These are phyloP conservation scores for Linnaemya vulpina DNA, from an alignment of 2,888 invertebrate species.

Conservation along the genomic window DNA sequence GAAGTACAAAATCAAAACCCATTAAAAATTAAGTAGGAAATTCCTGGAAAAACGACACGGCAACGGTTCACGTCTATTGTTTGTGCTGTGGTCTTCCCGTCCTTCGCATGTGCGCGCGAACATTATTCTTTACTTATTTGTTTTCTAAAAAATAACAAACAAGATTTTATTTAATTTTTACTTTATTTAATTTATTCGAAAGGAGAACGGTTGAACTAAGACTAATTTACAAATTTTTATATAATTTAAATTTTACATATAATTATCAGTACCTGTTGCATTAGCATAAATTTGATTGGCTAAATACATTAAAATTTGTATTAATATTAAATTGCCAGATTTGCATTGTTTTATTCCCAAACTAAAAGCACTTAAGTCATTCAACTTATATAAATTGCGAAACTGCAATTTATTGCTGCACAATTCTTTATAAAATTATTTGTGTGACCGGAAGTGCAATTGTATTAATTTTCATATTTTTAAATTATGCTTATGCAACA, in stretches of 20 bases:
- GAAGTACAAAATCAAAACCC: too few species aligned
- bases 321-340: background rate
- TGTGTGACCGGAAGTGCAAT: constrained; percentile 6
- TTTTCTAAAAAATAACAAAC: too few species aligned
- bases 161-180: too few species aligned
- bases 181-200: too few species aligned
- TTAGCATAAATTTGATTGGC: constrained; percentile 5
- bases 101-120: too few species aligned
- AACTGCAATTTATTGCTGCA: constrained; percentile 2
- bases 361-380: background rate
- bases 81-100: too few species aligned
- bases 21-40: too few species aligned
- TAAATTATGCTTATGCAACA: background rate
- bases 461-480: constrained; percentile 3
- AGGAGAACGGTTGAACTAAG: too few species aligned
- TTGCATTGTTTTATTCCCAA: background rate
- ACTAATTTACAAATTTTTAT: too few species aligned
- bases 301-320: constrained; percentile 1
- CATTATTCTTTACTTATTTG: too few species aligned
- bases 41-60: too few species aligned
- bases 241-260: background rate
- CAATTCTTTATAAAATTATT: constrained; percentile 7
- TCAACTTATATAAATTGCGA: constrained; percentile 14
- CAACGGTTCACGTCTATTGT: too few species aligned
- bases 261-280: background rate